Conservation (phyloP, 2,888 invertebrate species). For the Octodonta nipae region DNA sequence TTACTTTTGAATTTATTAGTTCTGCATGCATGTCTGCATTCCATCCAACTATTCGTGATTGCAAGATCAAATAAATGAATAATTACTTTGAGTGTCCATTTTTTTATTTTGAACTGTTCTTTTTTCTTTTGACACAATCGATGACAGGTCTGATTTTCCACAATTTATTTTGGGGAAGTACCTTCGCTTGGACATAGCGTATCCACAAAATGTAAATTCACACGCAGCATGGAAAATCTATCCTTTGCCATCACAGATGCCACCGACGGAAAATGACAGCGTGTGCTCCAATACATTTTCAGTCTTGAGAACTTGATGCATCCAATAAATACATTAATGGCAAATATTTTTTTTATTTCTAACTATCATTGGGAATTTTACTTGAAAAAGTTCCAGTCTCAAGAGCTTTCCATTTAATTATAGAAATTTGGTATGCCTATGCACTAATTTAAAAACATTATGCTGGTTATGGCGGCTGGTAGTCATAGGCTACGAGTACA, state of each 20-base stretch:
- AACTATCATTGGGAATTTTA: too few relatives aligned
- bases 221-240: constrained; percentile 9
- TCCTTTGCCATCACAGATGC: neutral
- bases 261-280: constrained; percentile 11
- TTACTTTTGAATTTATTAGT: constrained; percentile 4
- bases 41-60: constrained; percentile 18
- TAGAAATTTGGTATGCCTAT: too few relatives aligned
- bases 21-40: constrained; percentile 12
- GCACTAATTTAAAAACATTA: too few relatives aligned
- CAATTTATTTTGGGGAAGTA: constrained; percentile 6
- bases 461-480: too few relatives aligned
- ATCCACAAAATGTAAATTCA: constrained; percentile 13
- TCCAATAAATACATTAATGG: constrained; percentile 14
- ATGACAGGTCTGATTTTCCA: neutral
- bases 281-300: constrained; percentile 13
- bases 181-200: constrained; percentile 7
- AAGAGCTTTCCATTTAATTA: too few relatives aligned
- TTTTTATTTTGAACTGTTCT: constrained; percentile 20
- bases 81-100: constrained; percentile 24
- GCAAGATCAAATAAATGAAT: constrained; percentile 16
- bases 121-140: constrained; percentile 6
- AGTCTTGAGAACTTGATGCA: constrained; percentile 12
- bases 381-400: too few relatives aligned
- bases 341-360: constrained; percentile 5
- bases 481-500: too few relatives aligned